A percentile compares a stretch with the other conserved stretches of the same genome.
Conservation (phyloP, 2,797 vertebrate genomes). For the Leuciscus waleckii region DNA sequence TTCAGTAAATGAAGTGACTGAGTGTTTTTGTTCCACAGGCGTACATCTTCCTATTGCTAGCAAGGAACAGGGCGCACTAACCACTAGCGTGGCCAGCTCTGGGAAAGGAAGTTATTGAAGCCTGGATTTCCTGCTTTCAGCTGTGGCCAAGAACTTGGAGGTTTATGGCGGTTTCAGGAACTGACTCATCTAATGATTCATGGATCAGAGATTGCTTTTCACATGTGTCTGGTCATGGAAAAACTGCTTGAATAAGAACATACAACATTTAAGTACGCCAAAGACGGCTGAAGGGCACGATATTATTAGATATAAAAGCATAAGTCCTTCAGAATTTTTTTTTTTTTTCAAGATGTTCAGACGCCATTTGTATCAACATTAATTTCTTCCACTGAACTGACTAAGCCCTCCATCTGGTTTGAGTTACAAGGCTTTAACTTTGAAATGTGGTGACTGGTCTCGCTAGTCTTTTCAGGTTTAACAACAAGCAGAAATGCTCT, state of each 20-base stretch:
- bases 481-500: constrained; percentile 60
- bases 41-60: constrained; percentile 85
- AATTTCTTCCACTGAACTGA: constrained; percentile 61
- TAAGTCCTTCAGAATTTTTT: constrained; percentile 50
- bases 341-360: constrained; percentile 60
- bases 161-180: constrained; percentile 95
- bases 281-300: constrained; percentile 10
- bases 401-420: constrained; percentile 65
- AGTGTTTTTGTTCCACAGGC: constrained; percentile 85
- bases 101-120: constrained; percentile 97
- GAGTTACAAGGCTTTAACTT: constrained; percentile 68
- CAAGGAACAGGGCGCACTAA: constrained; percentile 82
- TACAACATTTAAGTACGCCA: constrained; percentile 48
- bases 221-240: constrained; percentile 82
- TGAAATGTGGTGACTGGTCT: constrained; percentile 61
- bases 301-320: constrained; percentile 49
- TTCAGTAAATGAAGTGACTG: constrained; percentile 86
- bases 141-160: constrained; percentile 89
- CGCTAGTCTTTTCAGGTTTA: constrained; percentile 58
- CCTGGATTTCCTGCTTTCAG: constrained; percentile 94
- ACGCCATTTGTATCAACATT: constrained; percentile 59
- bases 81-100: constrained; percentile 80
- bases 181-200: constrained; percentile 96
- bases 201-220: constrained; percentile 87
- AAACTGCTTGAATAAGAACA: constrained; percentile 70